Conservation (phyloP, 2,888 invertebrate genomes). For the Seladonia tumulorum region DNA sequence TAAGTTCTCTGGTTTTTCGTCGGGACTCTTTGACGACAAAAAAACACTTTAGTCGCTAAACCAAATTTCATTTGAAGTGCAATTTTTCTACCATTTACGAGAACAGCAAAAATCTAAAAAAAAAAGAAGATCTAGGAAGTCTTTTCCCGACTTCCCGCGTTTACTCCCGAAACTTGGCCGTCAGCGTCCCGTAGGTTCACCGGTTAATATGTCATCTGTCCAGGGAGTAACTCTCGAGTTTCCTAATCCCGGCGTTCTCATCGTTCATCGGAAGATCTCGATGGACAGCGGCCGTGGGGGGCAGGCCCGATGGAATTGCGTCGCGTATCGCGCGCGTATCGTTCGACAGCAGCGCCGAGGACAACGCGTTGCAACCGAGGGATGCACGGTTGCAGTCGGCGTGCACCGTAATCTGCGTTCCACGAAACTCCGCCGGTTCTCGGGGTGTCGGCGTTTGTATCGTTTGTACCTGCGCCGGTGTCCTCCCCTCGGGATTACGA, state of each 20-base stretch:
- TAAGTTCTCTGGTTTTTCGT: too few species aligned
- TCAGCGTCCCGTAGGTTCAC: background rate
- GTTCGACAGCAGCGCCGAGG: background rate
- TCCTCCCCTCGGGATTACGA: conserved; percentile 66
- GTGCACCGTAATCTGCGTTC: conserved; percentile 40
- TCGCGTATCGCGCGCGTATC: background rate
- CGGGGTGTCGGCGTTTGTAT: conserved; percentile 63
- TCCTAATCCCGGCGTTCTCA: background rate
- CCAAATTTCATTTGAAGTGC: too few species aligned
- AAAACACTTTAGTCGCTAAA: too few species aligned
- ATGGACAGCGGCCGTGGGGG: background rate
- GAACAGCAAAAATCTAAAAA: too few species aligned
- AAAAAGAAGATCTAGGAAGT: too few species aligned
- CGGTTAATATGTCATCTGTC: background rate
- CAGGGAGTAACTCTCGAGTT: background rate
- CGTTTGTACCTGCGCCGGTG: conserved; percentile 59
- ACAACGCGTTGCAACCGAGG: background rate
- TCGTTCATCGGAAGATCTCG: background rate
- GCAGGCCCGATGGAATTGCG: background rate
- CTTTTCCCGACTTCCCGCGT: background rate
- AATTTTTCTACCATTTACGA: too few species aligned
- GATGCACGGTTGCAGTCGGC: background rate
- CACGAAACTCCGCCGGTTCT: conserved; percentile 57
- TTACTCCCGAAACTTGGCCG: background rate
- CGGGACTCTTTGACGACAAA: too few species aligned